Conservation (phyloP, 1,140 invertebrate genomes). For the Kradibia gibbosae region DNA sequence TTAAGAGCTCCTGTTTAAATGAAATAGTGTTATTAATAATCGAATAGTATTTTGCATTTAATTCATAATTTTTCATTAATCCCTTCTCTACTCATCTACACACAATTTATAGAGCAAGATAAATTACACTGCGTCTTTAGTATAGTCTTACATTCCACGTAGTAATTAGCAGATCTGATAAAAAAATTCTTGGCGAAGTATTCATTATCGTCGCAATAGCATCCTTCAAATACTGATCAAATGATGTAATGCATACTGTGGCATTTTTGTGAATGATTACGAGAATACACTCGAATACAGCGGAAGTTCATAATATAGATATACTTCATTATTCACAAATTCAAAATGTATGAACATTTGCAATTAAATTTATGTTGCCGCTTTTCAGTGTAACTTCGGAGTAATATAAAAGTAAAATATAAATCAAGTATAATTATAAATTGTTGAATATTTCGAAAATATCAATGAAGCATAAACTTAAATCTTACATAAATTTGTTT, state of each 20-base stretch:
- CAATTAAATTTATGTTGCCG: not conserved
- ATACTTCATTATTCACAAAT: not conserved
- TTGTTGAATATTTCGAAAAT: too few species aligned
- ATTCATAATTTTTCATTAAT: not conserved
- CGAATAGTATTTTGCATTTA: not conserved
- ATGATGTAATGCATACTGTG: constrained; percentile 12
- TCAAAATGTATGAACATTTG: not conserved
- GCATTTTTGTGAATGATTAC: constrained; percentile 10
- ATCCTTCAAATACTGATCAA: constrained; percentile 17
- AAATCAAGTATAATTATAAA: too few species aligned
- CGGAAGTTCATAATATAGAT: not conserved
- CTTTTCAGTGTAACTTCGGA: not conserved
- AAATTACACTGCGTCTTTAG: not conserved
- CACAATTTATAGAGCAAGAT: not conserved
- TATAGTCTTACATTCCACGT: constrained; percentile 20
- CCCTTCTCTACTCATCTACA: not conserved
- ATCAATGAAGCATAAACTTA: too few species aligned
- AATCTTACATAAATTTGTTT: too few species aligned
- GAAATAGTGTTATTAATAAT: not conserved
- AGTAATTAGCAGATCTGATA: constrained; percentile 34
- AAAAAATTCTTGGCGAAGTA: not conserved
- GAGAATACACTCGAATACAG: not conserved
- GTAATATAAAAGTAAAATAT: too few species aligned
- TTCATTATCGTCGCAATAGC: constrained; percentile 2
- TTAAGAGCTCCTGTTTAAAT: not conserved